These are phyloP conservation scores for Sepiola atlantica DNA, from an alignment of 2,888 invertebrate species.

Conservation along the genomic window DNA sequence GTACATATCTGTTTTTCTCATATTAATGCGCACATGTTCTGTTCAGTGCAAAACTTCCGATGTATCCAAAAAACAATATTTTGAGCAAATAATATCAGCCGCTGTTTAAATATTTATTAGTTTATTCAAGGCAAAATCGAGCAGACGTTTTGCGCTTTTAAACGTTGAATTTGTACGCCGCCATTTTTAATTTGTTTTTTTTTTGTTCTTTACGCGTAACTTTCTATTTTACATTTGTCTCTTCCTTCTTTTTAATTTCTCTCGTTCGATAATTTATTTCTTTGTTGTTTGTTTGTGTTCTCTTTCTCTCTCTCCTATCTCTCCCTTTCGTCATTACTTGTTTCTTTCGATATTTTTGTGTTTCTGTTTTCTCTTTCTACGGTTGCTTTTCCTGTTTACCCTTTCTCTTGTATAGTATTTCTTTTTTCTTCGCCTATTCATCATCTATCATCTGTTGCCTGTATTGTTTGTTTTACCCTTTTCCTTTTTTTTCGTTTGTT, in stretches of 20 bases:
- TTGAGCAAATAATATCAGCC: constrained; percentile 5
- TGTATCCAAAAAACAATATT: constrained; percentile 7
- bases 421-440: neutral
- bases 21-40: neutral
- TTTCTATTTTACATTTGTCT: neutral
- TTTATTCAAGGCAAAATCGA: neutral
- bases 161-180: neutral
- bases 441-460: neutral
- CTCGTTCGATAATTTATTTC: neutral
- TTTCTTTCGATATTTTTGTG: neutral
- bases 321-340: no score
- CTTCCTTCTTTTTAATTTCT: neutral
- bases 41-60: neutral
- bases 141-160: neutral
- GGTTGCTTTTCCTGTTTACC: no score
- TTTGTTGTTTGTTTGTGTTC: no score
- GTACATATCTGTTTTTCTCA: neutral
- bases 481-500: no score
- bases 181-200: neutral
- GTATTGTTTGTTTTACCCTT: no score
- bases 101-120: constrained; percentile 32
- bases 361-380: neutral
- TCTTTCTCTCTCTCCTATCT: no score
- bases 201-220: neutral
- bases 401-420: no score